phyloP scores from a whole-genome alignment of 2,888 invertebrate genomes.

The Tubulanus polymorphus region DNA sequence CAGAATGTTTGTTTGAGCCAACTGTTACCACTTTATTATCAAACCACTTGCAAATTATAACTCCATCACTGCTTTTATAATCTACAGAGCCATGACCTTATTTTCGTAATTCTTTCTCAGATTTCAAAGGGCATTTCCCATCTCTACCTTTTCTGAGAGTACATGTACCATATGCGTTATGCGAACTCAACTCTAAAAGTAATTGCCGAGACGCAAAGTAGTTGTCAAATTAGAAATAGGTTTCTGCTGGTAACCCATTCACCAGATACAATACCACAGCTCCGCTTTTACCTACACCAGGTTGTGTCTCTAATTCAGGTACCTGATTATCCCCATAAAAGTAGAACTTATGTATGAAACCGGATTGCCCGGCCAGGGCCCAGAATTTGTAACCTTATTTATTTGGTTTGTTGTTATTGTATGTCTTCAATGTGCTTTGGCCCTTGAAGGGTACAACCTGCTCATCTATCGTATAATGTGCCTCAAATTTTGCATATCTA shows the following conservation, averaged over 20 bases:
- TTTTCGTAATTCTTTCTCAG: not conserved
- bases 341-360: slow-evolving; percentile 10
- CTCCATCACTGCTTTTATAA: not conserved
- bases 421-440: slow-evolving; percentile 8
- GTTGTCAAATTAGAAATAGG: slow-evolving; percentile 12
- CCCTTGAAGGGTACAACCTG: slow-evolving; percentile 16
- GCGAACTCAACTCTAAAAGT: slow-evolving; percentile 1
- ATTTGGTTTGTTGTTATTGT: slow-evolving; percentile 14
- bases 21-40: slow-evolving; percentile 3
- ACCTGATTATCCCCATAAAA: not conserved
- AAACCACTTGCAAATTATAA: slow-evolving; percentile 2
- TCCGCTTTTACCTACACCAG: slow-evolving; percentile 2
- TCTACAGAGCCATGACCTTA: not conserved
- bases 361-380: slow-evolving; percentile 10
- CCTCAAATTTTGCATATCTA: slow-evolving; percentile 9
- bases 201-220: slow-evolving; percentile 11
- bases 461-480: slow-evolving; percentile 10
- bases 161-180: slow-evolving; percentile 10
- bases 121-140: not conserved
- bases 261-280: slow-evolving; percentile 5
- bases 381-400: slow-evolving; percentile 14
- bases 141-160: slow-evolving; percentile 7
- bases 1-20: not conserved
- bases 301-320: not conserved
- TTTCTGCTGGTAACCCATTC: not conserved